These are phyloP conservation scores for Musca domestica DNA, from an alignment of 1,140 invertebrate species.

Conservation along the genomic window DNA sequence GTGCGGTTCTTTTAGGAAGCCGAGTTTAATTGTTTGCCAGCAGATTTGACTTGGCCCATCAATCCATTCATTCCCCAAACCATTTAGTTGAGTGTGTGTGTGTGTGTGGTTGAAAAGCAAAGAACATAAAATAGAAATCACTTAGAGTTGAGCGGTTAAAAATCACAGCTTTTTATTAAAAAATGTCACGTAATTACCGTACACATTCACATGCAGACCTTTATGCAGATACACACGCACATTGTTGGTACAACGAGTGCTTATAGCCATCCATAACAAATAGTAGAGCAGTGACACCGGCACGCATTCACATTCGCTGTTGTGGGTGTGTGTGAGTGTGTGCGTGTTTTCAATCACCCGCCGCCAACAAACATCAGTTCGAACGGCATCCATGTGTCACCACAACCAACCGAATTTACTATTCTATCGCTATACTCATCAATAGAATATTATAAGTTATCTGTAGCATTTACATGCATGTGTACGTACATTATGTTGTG, in stretches of 20 bases:
- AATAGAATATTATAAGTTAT: not conserved
- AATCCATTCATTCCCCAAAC: too few species aligned
- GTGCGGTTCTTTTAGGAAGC: not conserved
- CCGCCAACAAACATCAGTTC: not conserved
- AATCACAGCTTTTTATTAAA: conserved; percentile 19
- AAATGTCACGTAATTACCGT: conserved; percentile 21
- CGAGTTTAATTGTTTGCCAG: not conserved
- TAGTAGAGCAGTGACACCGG: not conserved
- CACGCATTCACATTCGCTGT: not conserved
- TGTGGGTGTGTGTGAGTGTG: too few species aligned
- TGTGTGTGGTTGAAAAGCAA: not conserved
- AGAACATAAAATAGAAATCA: conserved; percentile 15
- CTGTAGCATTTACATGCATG: not conserved
- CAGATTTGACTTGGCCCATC: too few species aligned
- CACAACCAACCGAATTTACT: too few species aligned
- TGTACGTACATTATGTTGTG: too few species aligned
- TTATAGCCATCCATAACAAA: not conserved
- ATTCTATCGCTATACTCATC: not conserved
- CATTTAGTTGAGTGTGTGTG: not conserved
- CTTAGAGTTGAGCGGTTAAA: not conserved
- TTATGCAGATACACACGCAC: not conserved
- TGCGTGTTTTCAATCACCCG: not conserved
- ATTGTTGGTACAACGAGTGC: too few species aligned
- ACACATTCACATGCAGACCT: not conserved
- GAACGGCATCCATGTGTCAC: not conserved